Conservation (phyloP, 2,797 vertebrate species). For the Pipistrellus pygmaeus region DNA sequence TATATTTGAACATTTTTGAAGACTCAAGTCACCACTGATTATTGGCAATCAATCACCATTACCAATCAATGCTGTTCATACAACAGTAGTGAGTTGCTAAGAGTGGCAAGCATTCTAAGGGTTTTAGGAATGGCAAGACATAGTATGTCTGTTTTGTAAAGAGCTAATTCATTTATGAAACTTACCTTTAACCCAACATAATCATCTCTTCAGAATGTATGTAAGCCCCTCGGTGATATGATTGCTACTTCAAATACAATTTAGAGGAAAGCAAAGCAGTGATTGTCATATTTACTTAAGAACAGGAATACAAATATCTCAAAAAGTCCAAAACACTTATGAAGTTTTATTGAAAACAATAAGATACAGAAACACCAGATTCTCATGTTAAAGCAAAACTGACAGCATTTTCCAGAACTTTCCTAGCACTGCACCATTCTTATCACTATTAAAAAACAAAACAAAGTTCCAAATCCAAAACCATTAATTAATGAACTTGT, state of each 20-base stretch:
- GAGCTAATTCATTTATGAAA: neutral
- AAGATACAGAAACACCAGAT: conserved; percentile 86
- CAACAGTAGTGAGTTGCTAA: neutral
- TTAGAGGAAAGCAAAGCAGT: conserved; percentile 1
- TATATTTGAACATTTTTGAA: conserved; percentile 1
- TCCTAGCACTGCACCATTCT: conserved; percentile 70
- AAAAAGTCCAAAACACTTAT: conserved; percentile 83
- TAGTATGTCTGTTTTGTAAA: neutral
- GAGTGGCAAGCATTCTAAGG: neutral
- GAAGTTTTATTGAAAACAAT: conserved; percentile 88
- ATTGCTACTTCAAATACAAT: conserved; percentile 32
- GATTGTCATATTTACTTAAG: conserved; percentile 8
- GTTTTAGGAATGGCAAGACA: conserved; percentile 4
- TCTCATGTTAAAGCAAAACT: conserved; percentile 82
- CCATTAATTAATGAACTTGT: conserved; percentile 68
- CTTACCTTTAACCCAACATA: conserved; percentile 29
- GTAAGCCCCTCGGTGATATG: neutral
- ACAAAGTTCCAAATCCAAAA: conserved; percentile 75
- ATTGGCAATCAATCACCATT: neutral
- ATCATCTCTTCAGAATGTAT: neutral
- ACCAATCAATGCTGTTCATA: neutral
- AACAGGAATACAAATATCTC: conserved; percentile 57
- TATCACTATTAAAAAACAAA: conserved; percentile 70
- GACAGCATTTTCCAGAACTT: conserved; percentile 67
- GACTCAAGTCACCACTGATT: neutral